Percentiles rank a stretch among this genome's conserved stretches.
Conservation (phyloP, 2,888 invertebrate genomes). For the Chromoteleia sp. region DNA sequence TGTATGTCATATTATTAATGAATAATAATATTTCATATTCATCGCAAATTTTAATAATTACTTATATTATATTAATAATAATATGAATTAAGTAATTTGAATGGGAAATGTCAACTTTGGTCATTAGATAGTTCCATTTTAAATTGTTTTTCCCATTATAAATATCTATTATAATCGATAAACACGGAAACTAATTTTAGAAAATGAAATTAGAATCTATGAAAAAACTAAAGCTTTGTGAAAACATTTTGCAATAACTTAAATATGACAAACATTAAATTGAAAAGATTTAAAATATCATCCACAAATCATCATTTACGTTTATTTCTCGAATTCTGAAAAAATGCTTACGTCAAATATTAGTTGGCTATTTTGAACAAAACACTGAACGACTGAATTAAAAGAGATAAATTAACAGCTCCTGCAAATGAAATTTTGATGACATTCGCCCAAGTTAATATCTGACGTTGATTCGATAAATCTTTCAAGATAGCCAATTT, state of each 20-base stretch:
- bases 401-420: constrained; percentile 9
- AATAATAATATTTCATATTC: too few relatives aligned
- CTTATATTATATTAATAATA: too few relatives aligned
- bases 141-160: too few relatives aligned
- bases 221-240: neutral
- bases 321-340: neutral
- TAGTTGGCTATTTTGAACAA: neutral
- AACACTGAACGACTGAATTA: neutral
- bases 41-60: too few relatives aligned
- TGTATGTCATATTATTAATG: too few relatives aligned
- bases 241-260: neutral
- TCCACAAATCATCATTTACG: neutral
- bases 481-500: constrained; percentile 42
- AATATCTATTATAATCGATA: too few relatives aligned
- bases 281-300: constrained; percentile 1
- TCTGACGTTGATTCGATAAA: constrained; percentile 27
- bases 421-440: constrained; percentile 14
- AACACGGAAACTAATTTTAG: neutral
- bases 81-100: too few relatives aligned
- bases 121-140: too few relatives aligned
- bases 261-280: constrained; percentile 2
- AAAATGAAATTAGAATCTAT: neutral
- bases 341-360: neutral
- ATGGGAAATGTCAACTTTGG: too few relatives aligned
- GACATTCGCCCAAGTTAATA: neutral